Percentiles rank a stretch among this genome's conserved stretches.
Conservation (phyloP, 2,113 vertebrate genomes). For the Rhabdomys dilectus region DNA sequence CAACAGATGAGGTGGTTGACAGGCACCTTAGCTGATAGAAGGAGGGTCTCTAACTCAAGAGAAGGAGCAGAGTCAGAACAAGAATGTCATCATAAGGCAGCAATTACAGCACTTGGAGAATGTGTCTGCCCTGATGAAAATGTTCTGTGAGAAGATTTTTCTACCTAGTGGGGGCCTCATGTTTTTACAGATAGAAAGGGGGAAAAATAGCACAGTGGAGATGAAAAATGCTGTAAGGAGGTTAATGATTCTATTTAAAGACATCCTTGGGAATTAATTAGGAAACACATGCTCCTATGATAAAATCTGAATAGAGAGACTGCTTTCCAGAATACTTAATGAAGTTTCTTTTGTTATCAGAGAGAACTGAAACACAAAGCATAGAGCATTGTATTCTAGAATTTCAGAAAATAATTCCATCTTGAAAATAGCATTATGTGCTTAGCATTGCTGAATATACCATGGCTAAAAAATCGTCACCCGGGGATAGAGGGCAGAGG, state of each 20-base stretch:
- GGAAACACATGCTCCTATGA: slow-evolving; percentile 34
- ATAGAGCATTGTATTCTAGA: neutral
- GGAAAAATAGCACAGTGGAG: neutral
- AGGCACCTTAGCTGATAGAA: neutral
- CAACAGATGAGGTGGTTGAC: no score
- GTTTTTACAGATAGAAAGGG: neutral
- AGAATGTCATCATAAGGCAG: neutral
- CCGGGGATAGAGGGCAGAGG: neutral
- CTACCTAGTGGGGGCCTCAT: neutral
- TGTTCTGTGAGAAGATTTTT: neutral
- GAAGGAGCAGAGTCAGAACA: neutral
- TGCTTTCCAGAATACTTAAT: neutral
- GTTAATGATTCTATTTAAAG: slow-evolving; percentile 47
- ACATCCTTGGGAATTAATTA: slow-evolving; percentile 35
- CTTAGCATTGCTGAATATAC: neutral
- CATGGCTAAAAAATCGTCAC: neutral
- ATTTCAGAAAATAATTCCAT: slow-evolving; percentile 39
- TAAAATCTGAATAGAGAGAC: slow-evolving; percentile 7
- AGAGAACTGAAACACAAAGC: slow-evolving; percentile 27
- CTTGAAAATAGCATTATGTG: slow-evolving; percentile 27
- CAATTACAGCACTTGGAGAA: neutral
- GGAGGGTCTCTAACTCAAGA: neutral
- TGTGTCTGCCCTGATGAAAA: neutral
- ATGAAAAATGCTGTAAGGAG: slow-evolving; percentile 30
- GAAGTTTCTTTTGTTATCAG: neutral